Conservation (phyloP, 2,113 vertebrate genomes). For the Ictidomys tridecemlineatus region DNA sequence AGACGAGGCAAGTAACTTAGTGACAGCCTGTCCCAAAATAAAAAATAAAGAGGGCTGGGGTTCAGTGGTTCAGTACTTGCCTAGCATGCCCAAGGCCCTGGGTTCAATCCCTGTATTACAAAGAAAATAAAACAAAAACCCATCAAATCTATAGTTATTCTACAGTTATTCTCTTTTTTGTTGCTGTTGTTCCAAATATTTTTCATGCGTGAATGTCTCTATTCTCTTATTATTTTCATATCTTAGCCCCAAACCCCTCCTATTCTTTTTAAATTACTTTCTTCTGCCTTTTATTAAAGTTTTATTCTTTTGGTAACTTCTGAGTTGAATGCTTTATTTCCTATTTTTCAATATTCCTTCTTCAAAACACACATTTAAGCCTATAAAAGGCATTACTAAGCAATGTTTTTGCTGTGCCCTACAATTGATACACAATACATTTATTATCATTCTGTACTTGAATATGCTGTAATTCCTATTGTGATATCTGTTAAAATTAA, state of each 20-base stretch:
- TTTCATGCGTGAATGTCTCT: not conserved
- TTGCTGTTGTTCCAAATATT: not conserved
- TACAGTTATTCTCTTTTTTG: not conserved
- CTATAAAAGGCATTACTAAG: not conserved
- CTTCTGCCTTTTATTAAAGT: not conserved
- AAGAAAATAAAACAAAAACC: not conserved
- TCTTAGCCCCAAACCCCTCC: not conserved
- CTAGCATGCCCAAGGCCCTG: not conserved
- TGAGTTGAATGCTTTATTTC: not conserved
- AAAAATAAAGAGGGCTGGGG: not conserved
- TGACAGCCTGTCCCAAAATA: not conserved
- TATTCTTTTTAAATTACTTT: slow-evolving; percentile 15
- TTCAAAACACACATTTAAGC: not conserved
- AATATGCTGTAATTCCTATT: not conserved
- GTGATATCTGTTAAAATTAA: slow-evolving; percentile 34
- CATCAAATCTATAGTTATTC: not conserved
- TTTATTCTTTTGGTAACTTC: not conserved
- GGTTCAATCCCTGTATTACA: not conserved
- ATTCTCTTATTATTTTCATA: not conserved
- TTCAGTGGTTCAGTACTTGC: not conserved
- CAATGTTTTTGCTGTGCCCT: not conserved
- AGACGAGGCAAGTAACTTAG: not conserved
- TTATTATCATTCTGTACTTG: not conserved
- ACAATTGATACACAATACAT: not conserved
- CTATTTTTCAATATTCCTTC: slow-evolving; percentile 12